Evolutionary conservation across 2,888 invertebrate species (phyloP), one percentile per base, ranked within the genome.

Genomic region (Lypha dubia): DNA sequence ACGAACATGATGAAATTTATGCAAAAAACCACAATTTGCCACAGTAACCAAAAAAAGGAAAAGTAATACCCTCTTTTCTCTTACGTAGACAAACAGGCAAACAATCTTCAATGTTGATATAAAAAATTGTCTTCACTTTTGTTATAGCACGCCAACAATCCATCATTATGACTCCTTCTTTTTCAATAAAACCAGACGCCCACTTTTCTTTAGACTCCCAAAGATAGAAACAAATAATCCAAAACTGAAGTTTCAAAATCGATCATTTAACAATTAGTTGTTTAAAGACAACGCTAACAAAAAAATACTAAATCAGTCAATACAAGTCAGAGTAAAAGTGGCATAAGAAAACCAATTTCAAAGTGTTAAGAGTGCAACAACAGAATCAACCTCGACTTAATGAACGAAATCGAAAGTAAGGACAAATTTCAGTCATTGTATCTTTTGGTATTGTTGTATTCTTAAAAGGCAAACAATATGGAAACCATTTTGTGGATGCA

Each of bases 101-200:
- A 73, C 65, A 73, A 38, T 71, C 28, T 60, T 60, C 58, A 75
- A 58, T 28, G 38, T 68, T 46, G 51, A 51, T 32, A 46, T 28
- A 38, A 32, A 65, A 65, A 5, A 51, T 38, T 71, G 62, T 74
- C 68, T 74, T 74, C 44, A 49, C 35, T 65, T 65, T 71, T 35
- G 58, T 28, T 53, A 53, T 76, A 70, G 76, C 77, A 81, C 71
- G 76, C 83, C 83, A 86, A 80, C 74, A 83, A 85, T 86, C 85
- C 63, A 83, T 86, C 85, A 86, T 83, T 80, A 83, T 79, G 83
- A 86, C 85, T 83, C 83, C 79, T 85, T 82, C 71, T 46, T 73
- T 80, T 79, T 83, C 82, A 85, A 84, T 84, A 77, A 84, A 81
- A 60, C 20, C 68, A 71, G 56, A 84, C 84, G 84, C 84, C 84